Percentiles rank a stretch among this genome's conserved stretches.
phyloP scores from a whole-genome alignment of 2,113 vertebrate genomes.

The Misgurnus mizolepis region DNA sequence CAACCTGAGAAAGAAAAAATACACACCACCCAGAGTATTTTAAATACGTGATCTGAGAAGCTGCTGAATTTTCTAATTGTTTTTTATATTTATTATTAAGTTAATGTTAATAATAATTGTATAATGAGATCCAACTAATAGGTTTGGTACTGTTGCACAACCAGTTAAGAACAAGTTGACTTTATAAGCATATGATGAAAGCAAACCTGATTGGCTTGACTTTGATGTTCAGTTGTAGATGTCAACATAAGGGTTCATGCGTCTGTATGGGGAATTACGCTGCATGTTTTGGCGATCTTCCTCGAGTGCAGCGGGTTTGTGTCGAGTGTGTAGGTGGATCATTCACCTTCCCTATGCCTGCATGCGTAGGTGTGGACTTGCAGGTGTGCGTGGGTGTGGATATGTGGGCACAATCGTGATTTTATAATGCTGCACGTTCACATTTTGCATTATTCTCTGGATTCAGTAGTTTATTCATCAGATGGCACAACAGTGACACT shows the following conservation, averaged over 20 bases:
- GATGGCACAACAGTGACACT: too few species aligned
- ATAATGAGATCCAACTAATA: too few species aligned
- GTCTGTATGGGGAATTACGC: not conserved
- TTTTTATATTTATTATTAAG: too few species aligned
- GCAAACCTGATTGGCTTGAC: not conserved
- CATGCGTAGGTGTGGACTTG: constrained; percentile 38
- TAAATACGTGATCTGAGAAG: too few species aligned
- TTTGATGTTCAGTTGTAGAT: constrained; percentile 21
- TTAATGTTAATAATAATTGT: too few species aligned
- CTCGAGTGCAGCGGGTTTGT: not conserved
- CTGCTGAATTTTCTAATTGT: too few species aligned
- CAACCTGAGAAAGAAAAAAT: too few species aligned
- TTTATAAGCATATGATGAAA: not conserved
- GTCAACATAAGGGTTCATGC: not conserved
- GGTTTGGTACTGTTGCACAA: too few species aligned
- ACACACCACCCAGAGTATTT: too few species aligned
- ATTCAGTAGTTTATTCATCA: too few species aligned
- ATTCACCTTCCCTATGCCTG: constrained; percentile 13
- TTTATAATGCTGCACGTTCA: constrained; percentile 3
- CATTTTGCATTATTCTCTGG: not conserved
- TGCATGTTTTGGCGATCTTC: not conserved
- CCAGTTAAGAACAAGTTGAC: too few species aligned
- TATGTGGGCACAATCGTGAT: not conserved
- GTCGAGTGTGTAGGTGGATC: constrained; percentile 26
- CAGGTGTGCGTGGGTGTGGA: constrained; percentile 26